These are phyloP conservation scores for Ophiothrix spiculata DNA, from an alignment of 35 echinoderm and acorn worm genomes.

Conservation along the genomic window DNA sequence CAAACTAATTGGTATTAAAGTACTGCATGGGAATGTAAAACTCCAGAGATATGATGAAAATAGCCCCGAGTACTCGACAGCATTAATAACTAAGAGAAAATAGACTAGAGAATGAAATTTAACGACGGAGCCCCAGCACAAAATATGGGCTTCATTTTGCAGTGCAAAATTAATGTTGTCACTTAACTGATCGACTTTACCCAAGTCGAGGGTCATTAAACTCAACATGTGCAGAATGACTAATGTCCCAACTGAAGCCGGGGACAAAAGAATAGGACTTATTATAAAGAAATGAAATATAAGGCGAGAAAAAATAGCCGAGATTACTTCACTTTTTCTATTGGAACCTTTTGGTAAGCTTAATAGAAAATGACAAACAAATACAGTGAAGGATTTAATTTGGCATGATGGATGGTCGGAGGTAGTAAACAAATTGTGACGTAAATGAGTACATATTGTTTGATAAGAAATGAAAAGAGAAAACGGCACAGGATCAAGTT, in stretches of 20 bases:
- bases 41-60: not conserved
- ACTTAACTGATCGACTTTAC: constrained; percentile 27
- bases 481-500: not conserved
- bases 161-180: constrained; percentile 38
- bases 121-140: not conserved
- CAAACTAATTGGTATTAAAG: not conserved
- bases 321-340: not conserved
- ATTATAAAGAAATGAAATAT: not conserved
- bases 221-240: constrained; percentile 40
- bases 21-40: constrained; percentile 5
- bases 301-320: not conserved
- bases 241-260: constrained; percentile 8
- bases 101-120: not conserved
- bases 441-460: not conserved
- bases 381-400: not conserved
- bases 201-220: constrained; percentile 44
- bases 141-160: constrained; percentile 8
- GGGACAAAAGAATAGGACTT: not conserved
- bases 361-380: not conserved
- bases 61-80: not conserved
- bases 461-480: not conserved
- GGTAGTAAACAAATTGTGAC: not conserved
- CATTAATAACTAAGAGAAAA: not conserved
- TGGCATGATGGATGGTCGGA: not conserved
- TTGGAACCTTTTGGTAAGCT: not conserved